Conservation (phyloP, 2,888 invertebrate species). For the Pyrochroa serraticornis region DNA sequence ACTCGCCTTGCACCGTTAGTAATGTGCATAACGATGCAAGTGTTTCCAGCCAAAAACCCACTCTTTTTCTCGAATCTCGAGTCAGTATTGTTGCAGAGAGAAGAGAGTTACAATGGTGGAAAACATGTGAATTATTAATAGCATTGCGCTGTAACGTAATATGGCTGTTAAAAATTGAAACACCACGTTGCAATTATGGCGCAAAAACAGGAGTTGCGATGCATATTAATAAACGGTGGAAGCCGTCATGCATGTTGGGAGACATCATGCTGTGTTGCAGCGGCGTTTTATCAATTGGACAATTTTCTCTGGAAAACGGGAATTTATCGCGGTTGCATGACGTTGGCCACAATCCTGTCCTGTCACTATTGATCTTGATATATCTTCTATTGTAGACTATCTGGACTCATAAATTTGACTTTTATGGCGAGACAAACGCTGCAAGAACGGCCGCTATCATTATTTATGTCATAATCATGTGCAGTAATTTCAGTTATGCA, state of each 20-base stretch:
- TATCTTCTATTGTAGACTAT: conserved; percentile 22
- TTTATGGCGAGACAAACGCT: conserved; percentile 18
- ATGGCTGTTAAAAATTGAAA: too few relatives aligned
- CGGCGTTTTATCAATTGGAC: conserved; percentile 18
- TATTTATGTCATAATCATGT: conserved; percentile 9
- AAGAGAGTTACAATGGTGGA: too few relatives aligned
- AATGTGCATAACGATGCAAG: not conserved
- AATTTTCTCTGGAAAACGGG: not conserved
- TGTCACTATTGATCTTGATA: conserved; percentile 7
- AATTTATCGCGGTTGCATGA: conserved; percentile 10
- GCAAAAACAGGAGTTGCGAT: too few relatives aligned
- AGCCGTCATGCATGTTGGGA: too few relatives aligned
- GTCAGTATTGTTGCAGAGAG: not conserved
- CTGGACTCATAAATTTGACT: conserved; percentile 21
- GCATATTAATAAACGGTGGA: too few relatives aligned
- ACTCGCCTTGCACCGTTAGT: not conserved
- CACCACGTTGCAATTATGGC: too few relatives aligned
- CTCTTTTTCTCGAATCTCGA: not conserved
- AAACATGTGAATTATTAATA: too few relatives aligned
- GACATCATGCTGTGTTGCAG: conserved; percentile 9
- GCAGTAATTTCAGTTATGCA: not conserved
- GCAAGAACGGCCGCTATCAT: conserved; percentile 1
- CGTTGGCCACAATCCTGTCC: not conserved
- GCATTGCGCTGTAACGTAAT: too few relatives aligned
- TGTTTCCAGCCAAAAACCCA: not conserved